Base-by-base conservation (phyloP, 1,140 invertebrate species). In the Copidosoma floridanum region DNA sequence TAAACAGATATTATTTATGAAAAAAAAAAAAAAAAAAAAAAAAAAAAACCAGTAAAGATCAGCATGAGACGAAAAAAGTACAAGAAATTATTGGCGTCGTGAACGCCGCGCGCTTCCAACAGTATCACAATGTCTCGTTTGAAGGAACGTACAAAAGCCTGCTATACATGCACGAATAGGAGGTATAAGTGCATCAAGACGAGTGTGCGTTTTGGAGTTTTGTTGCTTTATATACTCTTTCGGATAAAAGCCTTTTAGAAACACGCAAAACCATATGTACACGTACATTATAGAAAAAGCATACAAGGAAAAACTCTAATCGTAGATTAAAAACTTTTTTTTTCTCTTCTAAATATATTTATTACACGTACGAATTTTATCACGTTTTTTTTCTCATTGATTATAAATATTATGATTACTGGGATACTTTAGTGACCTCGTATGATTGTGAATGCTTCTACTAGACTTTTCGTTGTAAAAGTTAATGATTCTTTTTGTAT, bases 111-210 rank as follows among this genome's bases (percentile, higher is more conserved):
- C 69, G 71, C 68, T 68, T 73, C 67, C 70, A 75, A 71, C 71
- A 79, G 66, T 80, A 80, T 80, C 78, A 80, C 78, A 79, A 79
- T 78, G 76, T 78, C 74, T 76, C 76, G 73, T 73, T 73, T 74
- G 68, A 76, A 74, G 75, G 74, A 78, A 78, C 76, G 74, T 76
- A 74, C 68, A 71, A 79, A 57, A 79, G 73, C 71, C 65, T 76
- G 68, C 66, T 66, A 35, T 57, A 62, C n/a, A n/a, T n/a, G n/a
- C n/a, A n/a, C n/a, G n/a, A n/a, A n/a, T n/a, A n/a, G n/a, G n/a
- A n/a, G n/a, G n/a, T n/a, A n/a, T n/a, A n/a, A n/a, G n/a, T 62
- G 40, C 29, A 57, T 62, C 60, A 62, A 62, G 47, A 61, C 58
- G 44, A 62, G 47, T 63, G 61, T 63, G 61, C 61, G 61, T n/a